Evolutionary conservation across 2,888 invertebrate genomes (phyloP).

Genomic region (Hypsopygia costalis): DNA sequence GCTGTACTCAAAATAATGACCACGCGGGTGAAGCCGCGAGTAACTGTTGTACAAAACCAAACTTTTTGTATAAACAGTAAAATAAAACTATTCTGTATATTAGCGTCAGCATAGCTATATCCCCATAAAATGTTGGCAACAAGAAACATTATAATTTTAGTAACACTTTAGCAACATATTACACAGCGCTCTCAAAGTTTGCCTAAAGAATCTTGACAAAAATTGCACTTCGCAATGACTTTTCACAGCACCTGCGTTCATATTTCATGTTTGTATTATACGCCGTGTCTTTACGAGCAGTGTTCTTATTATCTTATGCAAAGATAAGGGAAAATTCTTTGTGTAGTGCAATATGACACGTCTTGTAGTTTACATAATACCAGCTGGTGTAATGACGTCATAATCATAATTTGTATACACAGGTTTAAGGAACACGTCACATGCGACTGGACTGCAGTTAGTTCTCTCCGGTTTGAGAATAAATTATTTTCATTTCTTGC

Average conservation of each 20-base stretch:
- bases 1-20: no score
- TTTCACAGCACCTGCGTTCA: conserved; percentile 16
- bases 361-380: conserved; percentile 14
- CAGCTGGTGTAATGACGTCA: neutral
- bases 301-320: conserved; percentile 17
- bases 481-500: no score
- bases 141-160: neutral
- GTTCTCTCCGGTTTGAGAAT: no score
- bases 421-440: no score
- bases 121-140: no score
- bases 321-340: conserved; percentile 14
- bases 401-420: neutral
- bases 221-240: conserved; percentile 17
- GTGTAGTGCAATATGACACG: conserved; percentile 15
- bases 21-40: no score
- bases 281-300: neutral
- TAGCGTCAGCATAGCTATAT: no score
- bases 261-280: conserved; percentile 18
- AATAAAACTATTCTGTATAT: no score
- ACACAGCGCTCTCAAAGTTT: conserved; percentile 8
- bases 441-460: no score
- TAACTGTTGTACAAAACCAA: no score
- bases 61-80: no score
- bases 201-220: conserved; percentile 11
- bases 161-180: neutral